Conservation (phyloP, 2,113 vertebrate genomes). For the Chloropsis hardwickii region DNA sequence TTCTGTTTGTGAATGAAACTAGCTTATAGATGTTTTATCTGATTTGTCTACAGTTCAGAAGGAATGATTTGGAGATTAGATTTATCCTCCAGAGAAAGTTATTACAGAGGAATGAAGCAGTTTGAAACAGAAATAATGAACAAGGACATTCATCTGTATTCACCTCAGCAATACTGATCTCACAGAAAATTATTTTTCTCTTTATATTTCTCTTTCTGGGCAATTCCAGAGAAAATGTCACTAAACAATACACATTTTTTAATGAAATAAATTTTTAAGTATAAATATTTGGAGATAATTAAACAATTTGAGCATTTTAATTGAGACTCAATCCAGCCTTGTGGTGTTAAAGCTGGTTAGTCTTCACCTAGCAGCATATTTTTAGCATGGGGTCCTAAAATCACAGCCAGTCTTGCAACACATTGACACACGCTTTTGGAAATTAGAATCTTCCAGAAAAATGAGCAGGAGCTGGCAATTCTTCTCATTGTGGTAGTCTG, state of each 20-base stretch:
- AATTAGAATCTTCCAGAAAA: not conserved
- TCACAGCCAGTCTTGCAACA: not conserved
- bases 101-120: not conserved
- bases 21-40: not conserved
- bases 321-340: not conserved
- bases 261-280: not conserved
- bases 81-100: slow-evolving; percentile 17
- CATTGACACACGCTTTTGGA: not conserved
- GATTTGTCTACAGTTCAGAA: slow-evolving; percentile 29
- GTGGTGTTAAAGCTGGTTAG: not conserved
- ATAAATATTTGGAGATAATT: not conserved
- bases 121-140: slow-evolving; percentile 47
- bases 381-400: not conserved
- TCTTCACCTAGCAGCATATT: not conserved
- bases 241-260: not conserved
- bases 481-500: not conserved
- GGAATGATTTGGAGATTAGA: slow-evolving; percentile 27
- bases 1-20: not conserved
- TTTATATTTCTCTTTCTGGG: slow-evolving; percentile 5
- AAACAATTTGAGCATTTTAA: not conserved
- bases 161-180: not conserved
- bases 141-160: not conserved
- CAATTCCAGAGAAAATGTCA: not conserved
- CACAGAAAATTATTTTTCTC: not conserved
- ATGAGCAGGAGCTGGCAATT: not conserved